Base-by-base conservation (phyloP, 2,888 invertebrate species). In the Halictus quadricinctus region DNA sequence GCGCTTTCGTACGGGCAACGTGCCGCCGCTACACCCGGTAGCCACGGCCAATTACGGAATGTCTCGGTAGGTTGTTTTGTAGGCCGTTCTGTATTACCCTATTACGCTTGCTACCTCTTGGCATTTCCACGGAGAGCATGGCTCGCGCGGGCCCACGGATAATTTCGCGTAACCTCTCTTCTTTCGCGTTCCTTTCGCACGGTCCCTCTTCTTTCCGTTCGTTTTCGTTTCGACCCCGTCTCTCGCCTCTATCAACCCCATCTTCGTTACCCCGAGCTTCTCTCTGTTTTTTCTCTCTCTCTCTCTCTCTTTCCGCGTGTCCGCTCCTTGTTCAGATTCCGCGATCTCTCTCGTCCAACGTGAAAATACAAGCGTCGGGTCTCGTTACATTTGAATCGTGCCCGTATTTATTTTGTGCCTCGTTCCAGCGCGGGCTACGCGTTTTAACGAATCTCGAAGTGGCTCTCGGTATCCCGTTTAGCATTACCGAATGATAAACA, bases 51-150 rank as follows among this genome's bases (percentile, higher is more conserved):
- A 91, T 91, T 91, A 91, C 87, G 91, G 84, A 88, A 91, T 88
- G 91, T 88, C 87, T 82, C 83, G 86, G 81, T 82, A 76, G 88
- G 80, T 88, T 84, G 89, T 91, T 91, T 90, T 88, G 88, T 87
- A 83, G 90, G 84, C 88, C 85, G 86, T 88, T 84, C 89, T 83
- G 88, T 90, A 91, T 93, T 92, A 92, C 89, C 92, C 90, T 90
- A 92, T 93, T 93, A 92, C 92, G 89, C 87, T 86, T 29, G 79
- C 76, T 76, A 58, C 70, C 77, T 72, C 70, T 78, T 72, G 76
- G 73, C 76, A 76, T 81, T 78, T 82, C 79, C 85, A 77, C 76
- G 83, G 72, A 77, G 81, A 77, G 81, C 80, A 82, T 84, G 86
- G 87, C 87, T 88, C 85, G 87, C 88, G 88, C 86, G 87, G 88